phyloP scores from a whole-genome alignment of 2,113 vertebrate genomes.

The Anhinga rufa region DNA sequence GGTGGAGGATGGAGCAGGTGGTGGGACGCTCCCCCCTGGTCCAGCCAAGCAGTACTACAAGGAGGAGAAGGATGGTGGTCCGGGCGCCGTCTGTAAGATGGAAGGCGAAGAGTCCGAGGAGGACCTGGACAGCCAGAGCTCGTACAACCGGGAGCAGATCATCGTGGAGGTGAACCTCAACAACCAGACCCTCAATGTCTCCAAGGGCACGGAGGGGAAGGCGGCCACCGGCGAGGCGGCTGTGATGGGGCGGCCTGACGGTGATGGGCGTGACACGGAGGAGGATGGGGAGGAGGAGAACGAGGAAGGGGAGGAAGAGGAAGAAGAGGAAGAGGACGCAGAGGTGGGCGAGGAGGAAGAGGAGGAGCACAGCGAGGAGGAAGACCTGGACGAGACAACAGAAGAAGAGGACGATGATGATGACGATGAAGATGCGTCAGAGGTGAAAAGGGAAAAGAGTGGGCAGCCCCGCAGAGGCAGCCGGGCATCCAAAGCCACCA shows the following conservation, averaged over 20 bases:
- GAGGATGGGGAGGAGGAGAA: slow-evolving; percentile 68
- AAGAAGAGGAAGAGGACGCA: slow-evolving; percentile 65
- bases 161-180: slow-evolving; percentile 98
- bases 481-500: slow-evolving; percentile 63
- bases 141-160: slow-evolving; percentile 89
- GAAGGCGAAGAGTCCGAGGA: slow-evolving; percentile 76
- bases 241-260: slow-evolving; percentile 26
- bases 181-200: slow-evolving; percentile 95
- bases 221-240: slow-evolving; percentile 40
- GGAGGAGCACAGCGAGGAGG: slow-evolving; percentile 75
- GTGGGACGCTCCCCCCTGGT: slow-evolving; percentile 7
- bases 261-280: slow-evolving; percentile 27
- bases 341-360: slow-evolving; percentile 71
- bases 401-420: slow-evolving; percentile 77
- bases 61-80: slow-evolving; percentile 75
- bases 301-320: slow-evolving; percentile 63
- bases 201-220: slow-evolving; percentile 87
- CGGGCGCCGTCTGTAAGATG: slow-evolving; percentile 73
- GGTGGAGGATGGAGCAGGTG: slow-evolving; percentile 77
- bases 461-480: slow-evolving; percentile 65
- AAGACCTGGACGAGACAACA: slow-evolving; percentile 69
- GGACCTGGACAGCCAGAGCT: slow-evolving; percentile 69
- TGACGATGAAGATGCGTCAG: slow-evolving; percentile 47
- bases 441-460: slow-evolving; percentile 64
- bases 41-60: slow-evolving; percentile 84